phyloP scores from a whole-genome alignment of 64 coral and sea anemone species.

The Cladopsammia gracilis region DNA sequence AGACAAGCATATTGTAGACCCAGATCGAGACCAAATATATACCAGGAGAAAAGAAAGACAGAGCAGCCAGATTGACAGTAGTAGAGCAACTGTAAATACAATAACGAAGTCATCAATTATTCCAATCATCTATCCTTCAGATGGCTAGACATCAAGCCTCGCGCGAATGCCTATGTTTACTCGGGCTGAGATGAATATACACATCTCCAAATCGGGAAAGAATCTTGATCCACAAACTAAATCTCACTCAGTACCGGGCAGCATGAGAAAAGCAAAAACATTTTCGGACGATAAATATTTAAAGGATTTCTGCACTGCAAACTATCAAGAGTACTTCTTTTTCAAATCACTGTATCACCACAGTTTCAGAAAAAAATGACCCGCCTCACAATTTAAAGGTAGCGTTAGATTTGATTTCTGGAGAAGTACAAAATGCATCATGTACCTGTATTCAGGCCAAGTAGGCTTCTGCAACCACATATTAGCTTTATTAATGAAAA shows the following conservation, averaged over 20 bases:
- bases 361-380: conserved; percentile 59
- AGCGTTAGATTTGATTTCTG: conserved; percentile 37
- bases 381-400: conserved; percentile 56
- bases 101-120: neutral
- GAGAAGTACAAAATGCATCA: conserved; percentile 43
- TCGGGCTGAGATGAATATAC: conserved; percentile 37
- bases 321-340: conserved; percentile 20
- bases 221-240: neutral
- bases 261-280: conserved; percentile 52
- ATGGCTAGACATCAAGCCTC: conserved; percentile 53
- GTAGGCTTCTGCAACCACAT: conserved; percentile 60
- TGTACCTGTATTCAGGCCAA: conserved; percentile 61
- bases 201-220: conserved; percentile 61
- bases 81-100: neutral
- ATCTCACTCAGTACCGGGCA: conserved; percentile 45
- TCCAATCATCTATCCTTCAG: conserved; percentile 18
- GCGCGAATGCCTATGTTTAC: conserved; percentile 33
- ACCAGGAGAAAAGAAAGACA: conserved; percentile 52
- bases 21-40: conserved; percentile 35
- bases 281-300: conserved; percentile 64
- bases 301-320: conserved; percentile 9
- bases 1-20: conserved; percentile 54
- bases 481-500: conserved; percentile 39
- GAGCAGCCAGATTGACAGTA: neutral
- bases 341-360: conserved; percentile 44